A percentile compares a stretch with the other conserved stretches of the same genome.
These are phyloP conservation scores for Sclerodermus sp. DNA, from an alignment of 2,888 invertebrate species.

Conservation along the genomic window DNA sequence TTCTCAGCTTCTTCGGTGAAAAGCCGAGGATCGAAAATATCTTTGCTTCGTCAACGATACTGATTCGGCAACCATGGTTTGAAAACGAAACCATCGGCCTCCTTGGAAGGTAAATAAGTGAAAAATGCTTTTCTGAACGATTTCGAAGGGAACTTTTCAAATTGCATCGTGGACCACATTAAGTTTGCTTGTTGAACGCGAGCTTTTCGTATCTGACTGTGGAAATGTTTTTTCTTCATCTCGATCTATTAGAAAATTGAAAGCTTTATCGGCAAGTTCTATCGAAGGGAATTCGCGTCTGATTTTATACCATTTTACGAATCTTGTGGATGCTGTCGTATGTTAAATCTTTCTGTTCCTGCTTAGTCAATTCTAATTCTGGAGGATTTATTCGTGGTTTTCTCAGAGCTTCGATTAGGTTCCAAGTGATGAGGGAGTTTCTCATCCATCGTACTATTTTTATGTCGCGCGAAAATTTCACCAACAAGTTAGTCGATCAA, in stretches of 20 bases:
- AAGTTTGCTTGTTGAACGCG: slow-evolving; percentile 33
- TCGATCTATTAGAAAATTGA: slow-evolving; percentile 30
- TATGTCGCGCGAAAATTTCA: too few relatives aligned
- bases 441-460: slow-evolving; percentile 29
- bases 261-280: too few relatives aligned
- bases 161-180: slow-evolving; percentile 46
- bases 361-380: slow-evolving; percentile 18
- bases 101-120: slow-evolving; percentile 43
- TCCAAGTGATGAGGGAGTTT: slow-evolving; percentile 27
- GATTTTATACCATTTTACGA: slow-evolving; percentile 28
- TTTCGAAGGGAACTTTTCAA: slow-evolving; percentile 38
- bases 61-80: slow-evolving; percentile 28
- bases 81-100: slow-evolving; percentile 40
- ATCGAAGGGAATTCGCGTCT: too few relatives aligned
- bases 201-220: slow-evolving; percentile 33
- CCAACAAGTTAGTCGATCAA: not conserved
- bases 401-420: slow-evolving; percentile 5
- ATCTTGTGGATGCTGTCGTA: slow-evolving; percentile 31
- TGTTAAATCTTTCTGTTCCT: slow-evolving; percentile 24
- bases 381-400: slow-evolving; percentile 18
- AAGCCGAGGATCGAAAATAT: too few relatives aligned
- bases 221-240: slow-evolving; percentile 29
- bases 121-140: slow-evolving; percentile 47
- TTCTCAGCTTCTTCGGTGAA: too few relatives aligned
- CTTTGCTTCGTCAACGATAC: not conserved